These are phyloP conservation scores for Danio aesculapii DNA, from an alignment of 2,797 vertebrate species.

Conservation along the genomic window DNA sequence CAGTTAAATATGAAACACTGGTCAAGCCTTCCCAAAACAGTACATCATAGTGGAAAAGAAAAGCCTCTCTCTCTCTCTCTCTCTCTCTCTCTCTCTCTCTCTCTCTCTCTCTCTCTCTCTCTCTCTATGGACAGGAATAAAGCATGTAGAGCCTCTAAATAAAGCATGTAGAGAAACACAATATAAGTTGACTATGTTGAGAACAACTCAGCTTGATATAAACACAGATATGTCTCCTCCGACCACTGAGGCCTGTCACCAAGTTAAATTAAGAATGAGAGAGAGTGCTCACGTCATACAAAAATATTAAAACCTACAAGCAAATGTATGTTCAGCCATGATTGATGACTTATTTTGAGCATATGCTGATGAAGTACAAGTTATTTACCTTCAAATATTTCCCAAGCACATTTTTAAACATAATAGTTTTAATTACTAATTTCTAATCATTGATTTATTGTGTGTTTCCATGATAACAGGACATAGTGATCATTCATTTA, in stretches of 20 bases:
- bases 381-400: no score
- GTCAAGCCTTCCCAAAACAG: background rate
- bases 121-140: background rate
- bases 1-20: background rate
- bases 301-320: background rate
- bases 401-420: no score
- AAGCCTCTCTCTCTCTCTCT: background rate
- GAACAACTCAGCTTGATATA: slow-evolving; percentile 14
- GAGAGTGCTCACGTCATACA: background rate
- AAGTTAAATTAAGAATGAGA: background rate
- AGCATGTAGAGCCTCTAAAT: background rate
- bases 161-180: background rate
- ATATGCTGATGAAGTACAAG: no score
- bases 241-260: slow-evolving; percentile 1
- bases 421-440: no score
- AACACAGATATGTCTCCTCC: background rate
- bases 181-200: background rate
- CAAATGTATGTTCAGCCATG: background rate
- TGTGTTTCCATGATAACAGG: no score
- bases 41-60: background rate
- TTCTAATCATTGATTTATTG: no score
- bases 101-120: background rate
- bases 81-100: background rate
- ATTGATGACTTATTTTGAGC: background rate
- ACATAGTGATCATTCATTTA: no score